Conservation (phyloP, 2,797 vertebrate genomes). For the Acomys russatus region DNA sequence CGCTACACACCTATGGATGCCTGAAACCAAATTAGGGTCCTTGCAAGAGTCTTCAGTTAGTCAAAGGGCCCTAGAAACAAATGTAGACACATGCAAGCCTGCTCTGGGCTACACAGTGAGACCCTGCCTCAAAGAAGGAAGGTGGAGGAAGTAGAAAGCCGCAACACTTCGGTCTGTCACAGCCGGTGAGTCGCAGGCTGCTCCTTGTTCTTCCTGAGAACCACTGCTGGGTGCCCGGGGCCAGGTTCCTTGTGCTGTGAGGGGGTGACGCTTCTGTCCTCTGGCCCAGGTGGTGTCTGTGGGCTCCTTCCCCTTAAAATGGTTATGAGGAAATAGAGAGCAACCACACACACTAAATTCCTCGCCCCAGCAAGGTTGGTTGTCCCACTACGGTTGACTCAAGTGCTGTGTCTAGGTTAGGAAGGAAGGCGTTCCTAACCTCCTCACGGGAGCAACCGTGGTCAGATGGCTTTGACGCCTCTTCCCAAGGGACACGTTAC, state of each 20-base stretch:
- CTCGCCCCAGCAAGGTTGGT: neutral
- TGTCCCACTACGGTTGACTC: neutral
- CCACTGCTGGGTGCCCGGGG: neutral
- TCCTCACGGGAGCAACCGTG: neutral
- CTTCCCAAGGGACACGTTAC: neutral
- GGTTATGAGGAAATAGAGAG: neutral
- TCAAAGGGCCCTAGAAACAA: neutral
- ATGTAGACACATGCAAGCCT: neutral
- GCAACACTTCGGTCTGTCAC: neutral
- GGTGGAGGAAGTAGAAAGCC: neutral
- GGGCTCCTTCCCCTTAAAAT: neutral
- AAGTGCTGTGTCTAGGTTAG: neutral
- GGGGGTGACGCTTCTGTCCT: neutral
- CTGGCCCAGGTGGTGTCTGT: too few species aligned
- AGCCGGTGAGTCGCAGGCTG: neutral
- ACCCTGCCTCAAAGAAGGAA: neutral
- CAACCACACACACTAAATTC: too few species aligned
- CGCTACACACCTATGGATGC: neutral
- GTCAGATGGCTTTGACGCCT: neutral
- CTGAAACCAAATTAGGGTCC: neutral
- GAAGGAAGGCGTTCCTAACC: neutral
- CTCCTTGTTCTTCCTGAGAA: too few species aligned
- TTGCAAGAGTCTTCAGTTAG: too few species aligned
- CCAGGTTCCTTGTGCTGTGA: neutral
- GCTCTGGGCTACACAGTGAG: neutral